These are phyloP conservation scores for Drosophila paranaensis DNA, from an alignment of 2,888 invertebrate genomes.

Conservation along the genomic window DNA sequence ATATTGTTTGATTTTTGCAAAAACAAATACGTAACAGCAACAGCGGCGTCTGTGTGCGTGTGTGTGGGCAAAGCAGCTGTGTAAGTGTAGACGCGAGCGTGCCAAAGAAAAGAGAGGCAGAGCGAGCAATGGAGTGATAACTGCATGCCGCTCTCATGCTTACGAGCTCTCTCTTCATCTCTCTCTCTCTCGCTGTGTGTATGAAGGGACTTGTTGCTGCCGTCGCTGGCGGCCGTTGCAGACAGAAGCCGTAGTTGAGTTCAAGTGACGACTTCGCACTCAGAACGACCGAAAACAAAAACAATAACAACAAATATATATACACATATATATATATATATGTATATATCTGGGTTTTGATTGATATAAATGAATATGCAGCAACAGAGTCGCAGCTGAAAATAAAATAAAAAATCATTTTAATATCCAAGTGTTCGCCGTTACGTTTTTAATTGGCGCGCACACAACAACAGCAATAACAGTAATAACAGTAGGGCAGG, in stretches of 20 bases:
- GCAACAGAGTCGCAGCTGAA: conserved; percentile 42
- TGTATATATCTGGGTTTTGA: conserved; percentile 50
- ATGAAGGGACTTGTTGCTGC: conserved; percentile 49
- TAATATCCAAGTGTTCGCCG: conserved; percentile 54
- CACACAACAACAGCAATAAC: conserved; percentile 21
- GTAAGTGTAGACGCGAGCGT: conserved; percentile 42
- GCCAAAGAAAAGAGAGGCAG: conserved; percentile 32
- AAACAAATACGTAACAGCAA: conserved; percentile 73
- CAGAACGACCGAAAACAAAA: conserved; percentile 41
- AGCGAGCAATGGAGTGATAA: conserved; percentile 57
- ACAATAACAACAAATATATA: conserved; percentile 36
- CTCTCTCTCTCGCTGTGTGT: conserved; percentile 16
- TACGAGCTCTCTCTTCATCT: background rate
- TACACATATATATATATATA: conserved; percentile 30
- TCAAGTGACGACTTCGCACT: conserved; percentile 67
- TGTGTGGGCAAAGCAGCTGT: conserved; percentile 27
- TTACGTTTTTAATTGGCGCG: conserved; percentile 58
- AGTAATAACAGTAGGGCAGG: conserved; percentile 24
- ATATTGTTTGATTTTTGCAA: conserved; percentile 62
- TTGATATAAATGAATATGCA: conserved; percentile 76
- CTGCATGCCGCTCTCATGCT: conserved; percentile 41
- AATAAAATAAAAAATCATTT: conserved; percentile 53
- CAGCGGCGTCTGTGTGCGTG: conserved; percentile 36
- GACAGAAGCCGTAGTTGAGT: conserved; percentile 77
- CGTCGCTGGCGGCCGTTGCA: conserved; percentile 40